These are phyloP conservation scores for Sarcophaga caerulescens DNA, from an alignment of 2,888 invertebrate species.

Conservation along the genomic window DNA sequence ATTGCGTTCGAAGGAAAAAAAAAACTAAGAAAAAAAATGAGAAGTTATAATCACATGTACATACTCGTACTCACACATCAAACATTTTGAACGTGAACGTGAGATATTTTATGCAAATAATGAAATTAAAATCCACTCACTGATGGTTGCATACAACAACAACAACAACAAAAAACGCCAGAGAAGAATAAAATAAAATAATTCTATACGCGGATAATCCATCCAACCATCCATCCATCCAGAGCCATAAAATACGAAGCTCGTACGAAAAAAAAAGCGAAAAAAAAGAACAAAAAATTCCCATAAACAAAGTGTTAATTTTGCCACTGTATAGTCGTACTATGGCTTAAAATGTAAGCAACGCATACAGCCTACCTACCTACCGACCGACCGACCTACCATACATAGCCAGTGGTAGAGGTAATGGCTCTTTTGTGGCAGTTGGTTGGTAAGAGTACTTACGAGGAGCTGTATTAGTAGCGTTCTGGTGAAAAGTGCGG, in stretches of 20 bases:
- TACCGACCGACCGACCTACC: no score
- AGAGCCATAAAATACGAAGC: slow-evolving; percentile 48
- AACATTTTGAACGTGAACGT: slow-evolving; percentile 51
- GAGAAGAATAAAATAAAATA: background rate
- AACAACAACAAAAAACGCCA: background rate
- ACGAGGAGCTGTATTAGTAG: background rate
- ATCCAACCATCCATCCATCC: background rate
- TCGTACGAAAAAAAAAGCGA: slow-evolving; percentile 35
- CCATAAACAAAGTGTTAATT: slow-evolving; percentile 64
- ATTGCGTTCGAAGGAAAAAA: background rate
- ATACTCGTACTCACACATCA: slow-evolving; percentile 16
- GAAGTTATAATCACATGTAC: slow-evolving; percentile 42
- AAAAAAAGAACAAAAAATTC: slow-evolving; percentile 25
- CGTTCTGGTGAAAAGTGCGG: slow-evolving; percentile 40
- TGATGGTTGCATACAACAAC: slow-evolving; percentile 28
- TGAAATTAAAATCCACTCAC: slow-evolving; percentile 65
- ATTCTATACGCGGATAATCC: slow-evolving; percentile 46
- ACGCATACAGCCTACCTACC: background rate
- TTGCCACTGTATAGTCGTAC: slow-evolving; percentile 25
- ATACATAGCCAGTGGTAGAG: background rate
- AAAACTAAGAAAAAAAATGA: background rate
- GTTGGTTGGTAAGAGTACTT: no score
- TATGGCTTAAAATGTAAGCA: background rate
- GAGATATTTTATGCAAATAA: slow-evolving; percentile 69
- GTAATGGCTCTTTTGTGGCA: background rate